Evolutionary conservation across 2,113 vertebrate species (phyloP), one percentile per base, ranked within the genome.

Genomic region (Sciurus niger): DNA sequence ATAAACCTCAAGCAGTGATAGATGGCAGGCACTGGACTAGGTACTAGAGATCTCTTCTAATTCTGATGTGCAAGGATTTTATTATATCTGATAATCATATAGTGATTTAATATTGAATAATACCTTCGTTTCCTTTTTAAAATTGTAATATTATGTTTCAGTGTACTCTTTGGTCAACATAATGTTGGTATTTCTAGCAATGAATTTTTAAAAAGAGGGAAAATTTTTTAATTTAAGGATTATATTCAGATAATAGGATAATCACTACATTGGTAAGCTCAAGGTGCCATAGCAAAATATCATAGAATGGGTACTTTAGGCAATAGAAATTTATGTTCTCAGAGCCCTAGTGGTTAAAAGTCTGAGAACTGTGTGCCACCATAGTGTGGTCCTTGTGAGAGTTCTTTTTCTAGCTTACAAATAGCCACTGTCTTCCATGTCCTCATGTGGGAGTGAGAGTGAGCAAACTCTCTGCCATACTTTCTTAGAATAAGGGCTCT

Each of bases 171-270:
- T 79, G 17, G 14, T 40, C 10, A 43, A 20, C 8, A 73, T 37
- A 37, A 84, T 5, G 18, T 91, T 77, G 18, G 22, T 58, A 43
- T 91, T 79, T 28, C 40, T 53, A 28, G 32, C 6, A n/a, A 84
- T 82, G 1, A 53, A 63, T 79, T 86, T 51, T 28, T 34, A 20
- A 78, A 73, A 48, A 2, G 32, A 18, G 1, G 9, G 17, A 30
- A 77, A 58, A 84, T 48, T 92, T 83, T 94, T 8, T 68, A 79
- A 78, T 72, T 10, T 48, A 87, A 84, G 60, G 6, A 77, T 80
- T 84, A 76, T 58, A 70, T 84, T 83, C 67, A 6, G 58, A 73
- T 76, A 74, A 74, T 43, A 24, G 17, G 82, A 30, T 28, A 13
- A 67, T 90, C 34, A 65, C 65, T 77, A 1, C 60, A 10, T 85